These are phyloP conservation scores for Hydractinia symbiolongicarpus DNA, from an alignment of 30 jellyfish, hydroid and myxozoan genomes.

Conservation along the genomic window DNA sequence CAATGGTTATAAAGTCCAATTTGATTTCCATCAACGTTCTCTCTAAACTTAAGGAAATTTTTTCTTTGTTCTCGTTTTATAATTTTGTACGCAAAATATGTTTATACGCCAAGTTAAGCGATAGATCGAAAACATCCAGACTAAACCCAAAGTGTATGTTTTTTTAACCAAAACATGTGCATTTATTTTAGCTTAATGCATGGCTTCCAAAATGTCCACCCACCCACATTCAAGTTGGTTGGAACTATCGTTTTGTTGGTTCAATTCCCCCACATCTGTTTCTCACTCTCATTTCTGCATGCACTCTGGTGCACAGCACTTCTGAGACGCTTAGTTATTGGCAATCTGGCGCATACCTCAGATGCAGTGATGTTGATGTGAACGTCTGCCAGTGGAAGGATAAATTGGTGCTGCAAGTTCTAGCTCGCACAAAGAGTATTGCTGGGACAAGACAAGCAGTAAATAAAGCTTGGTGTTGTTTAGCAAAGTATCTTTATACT, in stretches of 20 bases:
- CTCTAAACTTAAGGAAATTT: no score
- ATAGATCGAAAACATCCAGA: no score
- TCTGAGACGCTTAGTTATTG: constrained; percentile 89
- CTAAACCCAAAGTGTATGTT: no score
- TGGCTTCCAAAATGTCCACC: constrained; percentile 98
- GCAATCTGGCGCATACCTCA: constrained; percentile 92
- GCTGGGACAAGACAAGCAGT: constrained; percentile 89
- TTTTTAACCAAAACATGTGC: no score
- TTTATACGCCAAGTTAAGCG: no score
- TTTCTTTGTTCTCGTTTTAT: no score
- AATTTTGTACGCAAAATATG: no score
- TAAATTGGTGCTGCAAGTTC: constrained; percentile 28
- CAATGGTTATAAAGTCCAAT: no score
- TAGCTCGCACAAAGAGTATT: constrained; percentile 66
- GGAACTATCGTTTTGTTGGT: constrained; percentile 77
- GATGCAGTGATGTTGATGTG: constrained; percentile 85
- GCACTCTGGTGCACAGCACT: constrained; percentile 55
- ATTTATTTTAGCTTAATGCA: constrained; percentile 71
- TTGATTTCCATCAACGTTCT: no score
- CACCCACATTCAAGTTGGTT: constrained; percentile 88
- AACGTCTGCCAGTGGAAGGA: constrained; percentile 70
- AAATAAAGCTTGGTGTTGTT: constrained; percentile 82
- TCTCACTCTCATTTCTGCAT: constrained; percentile 69
- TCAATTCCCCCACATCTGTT: constrained; percentile 71
- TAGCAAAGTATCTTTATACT: constrained; percentile 63